Percentiles rank a stretch among this genome's conserved stretches.
Evolutionary conservation across 2,113 vertebrate genomes (phyloP).

Genomic region (Equus quagga): DNA sequence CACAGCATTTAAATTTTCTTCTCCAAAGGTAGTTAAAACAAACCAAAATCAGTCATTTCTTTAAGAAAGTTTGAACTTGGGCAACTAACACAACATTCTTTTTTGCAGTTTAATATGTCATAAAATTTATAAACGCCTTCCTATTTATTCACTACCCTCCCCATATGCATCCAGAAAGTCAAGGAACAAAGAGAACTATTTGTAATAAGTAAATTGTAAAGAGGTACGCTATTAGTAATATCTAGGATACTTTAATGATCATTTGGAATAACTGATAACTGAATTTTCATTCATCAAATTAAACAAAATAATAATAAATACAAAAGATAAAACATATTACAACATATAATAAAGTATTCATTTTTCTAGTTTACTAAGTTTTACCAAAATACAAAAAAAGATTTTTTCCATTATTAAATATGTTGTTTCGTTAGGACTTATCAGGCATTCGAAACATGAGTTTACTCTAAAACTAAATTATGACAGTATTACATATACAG

Average conservation of each 20-base stretch:
- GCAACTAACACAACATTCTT: background rate
- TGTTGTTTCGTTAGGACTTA: background rate
- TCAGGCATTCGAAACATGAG: background rate
- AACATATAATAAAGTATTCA: background rate
- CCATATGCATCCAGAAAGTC: background rate
- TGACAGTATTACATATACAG: background rate
- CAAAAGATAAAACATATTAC: background rate
- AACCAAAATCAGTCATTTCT: background rate
- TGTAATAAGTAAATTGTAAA: background rate
- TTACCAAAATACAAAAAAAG: background rate
- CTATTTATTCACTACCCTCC: background rate
- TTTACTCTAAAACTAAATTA: background rate
- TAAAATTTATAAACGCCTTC: background rate
- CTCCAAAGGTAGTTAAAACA: background rate
- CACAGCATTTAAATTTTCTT: background rate
- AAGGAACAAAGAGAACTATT: background rate
- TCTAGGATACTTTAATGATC: background rate
- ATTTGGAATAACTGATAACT: background rate
- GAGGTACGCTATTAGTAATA: fast-evolving
- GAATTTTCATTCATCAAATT: constrained; percentile 1
- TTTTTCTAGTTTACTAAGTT: background rate
- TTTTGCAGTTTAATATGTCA: background rate
- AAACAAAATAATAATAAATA: background rate
- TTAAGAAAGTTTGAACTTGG: background rate
- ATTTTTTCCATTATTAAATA: background rate